Percentiles rank a stretch among this genome's conserved stretches.
These are phyloP conservation scores for Pseudeuparius sepicola DNA, from an alignment of 2,888 invertebrate genomes.

Conservation along the genomic window DNA sequence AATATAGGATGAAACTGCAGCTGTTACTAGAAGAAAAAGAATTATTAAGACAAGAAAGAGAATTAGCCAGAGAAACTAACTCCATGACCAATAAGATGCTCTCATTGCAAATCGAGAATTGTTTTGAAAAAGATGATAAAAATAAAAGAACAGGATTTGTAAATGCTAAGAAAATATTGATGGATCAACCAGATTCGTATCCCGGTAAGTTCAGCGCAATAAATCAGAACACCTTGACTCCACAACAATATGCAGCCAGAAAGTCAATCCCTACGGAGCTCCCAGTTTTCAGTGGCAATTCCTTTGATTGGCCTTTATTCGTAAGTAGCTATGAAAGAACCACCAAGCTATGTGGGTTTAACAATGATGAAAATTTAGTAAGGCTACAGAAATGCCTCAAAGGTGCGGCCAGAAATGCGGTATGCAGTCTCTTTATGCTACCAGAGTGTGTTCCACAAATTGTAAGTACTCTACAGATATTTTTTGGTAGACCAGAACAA, in stretches of 20 bases:
- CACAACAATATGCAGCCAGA: neutral
- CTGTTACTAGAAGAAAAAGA: constrained; percentile 2
- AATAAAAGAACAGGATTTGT: too few relatives aligned
- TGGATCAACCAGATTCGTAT: too few relatives aligned
- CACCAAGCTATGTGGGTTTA: constrained; percentile 8
- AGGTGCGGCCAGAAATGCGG: constrained; percentile 10
- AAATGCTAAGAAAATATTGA: too few relatives aligned
- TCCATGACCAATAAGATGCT: too few relatives aligned
- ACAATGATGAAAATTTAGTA: constrained; percentile 11
- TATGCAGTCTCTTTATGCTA: constrained; percentile 9
- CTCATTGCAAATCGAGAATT: too few relatives aligned
- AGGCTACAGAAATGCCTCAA: constrained; percentile 9
- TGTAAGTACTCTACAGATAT: constrained; percentile 10
- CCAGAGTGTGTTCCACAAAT: constrained; percentile 13
- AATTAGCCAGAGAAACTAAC: neutral
- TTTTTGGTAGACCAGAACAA: constrained; percentile 13
- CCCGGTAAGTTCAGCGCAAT: too few relatives aligned
- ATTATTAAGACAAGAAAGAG: neutral
- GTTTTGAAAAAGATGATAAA: neutral
- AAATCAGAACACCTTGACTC: neutral
- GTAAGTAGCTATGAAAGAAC: constrained; percentile 7
- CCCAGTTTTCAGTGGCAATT: neutral
- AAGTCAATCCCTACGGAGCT: neutral
- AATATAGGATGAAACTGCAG: neutral
- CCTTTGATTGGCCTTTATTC: constrained; percentile 8